Conservation (phyloP, 2,797 vertebrate species). For the Poecilia gillii region DNA sequence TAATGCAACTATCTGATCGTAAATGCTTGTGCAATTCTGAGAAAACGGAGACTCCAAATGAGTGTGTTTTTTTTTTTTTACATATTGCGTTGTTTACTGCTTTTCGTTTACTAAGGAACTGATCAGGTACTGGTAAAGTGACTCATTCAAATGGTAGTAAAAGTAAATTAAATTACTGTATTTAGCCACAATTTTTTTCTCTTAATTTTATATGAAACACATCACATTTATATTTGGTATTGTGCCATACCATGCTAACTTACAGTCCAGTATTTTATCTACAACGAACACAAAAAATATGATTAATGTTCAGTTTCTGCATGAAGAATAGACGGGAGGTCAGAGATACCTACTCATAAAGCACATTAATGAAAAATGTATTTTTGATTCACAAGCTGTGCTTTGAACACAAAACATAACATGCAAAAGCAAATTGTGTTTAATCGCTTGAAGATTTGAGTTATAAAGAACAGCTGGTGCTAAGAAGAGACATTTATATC, state of each 20-base stretch:
- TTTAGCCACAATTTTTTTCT: not conserved
- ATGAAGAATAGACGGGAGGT: not conserved
- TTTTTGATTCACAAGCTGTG: not conserved
- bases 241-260: not conserved
- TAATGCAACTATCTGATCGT: conserved; percentile 19
- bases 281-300: not conserved
- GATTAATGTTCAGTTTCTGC: not conserved
- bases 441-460: not conserved
- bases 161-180: not conserved
- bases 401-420: not conserved
- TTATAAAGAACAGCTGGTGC: not conserved
- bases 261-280: not conserved
- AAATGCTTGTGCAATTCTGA: conserved; percentile 18
- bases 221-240: not conserved
- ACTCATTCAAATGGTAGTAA: not conserved
- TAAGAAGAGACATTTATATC: not conserved
- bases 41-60: conserved; percentile 11
- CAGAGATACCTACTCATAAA: not conserved
- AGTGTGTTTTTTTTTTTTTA: not conserved
- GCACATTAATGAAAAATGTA: not conserved
- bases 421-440: not conserved
- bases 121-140: not conserved
- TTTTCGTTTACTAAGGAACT: not conserved
- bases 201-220: not conserved
- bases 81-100: not conserved